Evolutionary conservation across 2,797 vertebrate species (phyloP).

Genomic region (Microcaecilia unicolor): DNA sequence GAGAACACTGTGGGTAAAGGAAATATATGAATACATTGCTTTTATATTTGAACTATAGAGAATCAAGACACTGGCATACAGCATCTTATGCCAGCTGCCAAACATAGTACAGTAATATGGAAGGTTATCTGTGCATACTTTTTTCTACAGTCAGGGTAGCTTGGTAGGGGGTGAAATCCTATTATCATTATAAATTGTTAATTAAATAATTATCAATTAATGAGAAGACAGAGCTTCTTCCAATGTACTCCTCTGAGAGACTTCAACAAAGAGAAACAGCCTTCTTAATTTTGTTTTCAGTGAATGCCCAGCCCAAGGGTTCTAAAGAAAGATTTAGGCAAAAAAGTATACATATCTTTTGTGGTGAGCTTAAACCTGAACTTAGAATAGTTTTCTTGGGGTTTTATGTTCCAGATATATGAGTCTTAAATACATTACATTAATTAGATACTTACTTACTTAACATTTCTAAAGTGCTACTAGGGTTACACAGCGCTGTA

Average conservation of each 20-base stretch:
- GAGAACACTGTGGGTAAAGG: constrained; percentile 36
- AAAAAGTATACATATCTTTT: constrained; percentile 14
- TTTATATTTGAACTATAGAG: constrained; percentile 37
- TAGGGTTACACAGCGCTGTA: no score
- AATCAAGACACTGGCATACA: constrained; percentile 33
- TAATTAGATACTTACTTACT: no score
- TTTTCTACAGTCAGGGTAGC: constrained; percentile 48
- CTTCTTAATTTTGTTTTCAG: constrained; percentile 46
- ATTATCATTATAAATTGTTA: constrained; percentile 71
- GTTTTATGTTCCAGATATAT: constrained; percentile 37
- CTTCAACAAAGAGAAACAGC: constrained; percentile 56
- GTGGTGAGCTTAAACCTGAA: constrained; percentile 42
- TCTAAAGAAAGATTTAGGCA: constrained; percentile 39
- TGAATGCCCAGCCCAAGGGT: constrained; percentile 46
- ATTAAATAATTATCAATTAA: constrained; percentile 77
- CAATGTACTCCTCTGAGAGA: constrained; percentile 55
- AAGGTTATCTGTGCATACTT: constrained; percentile 45
- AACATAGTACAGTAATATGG: constrained; percentile 31
- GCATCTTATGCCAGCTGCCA: constrained; percentile 28
- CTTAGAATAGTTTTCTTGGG: constrained; percentile 32
- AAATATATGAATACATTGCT: constrained; percentile 29
- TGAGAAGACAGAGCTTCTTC: constrained; percentile 63
- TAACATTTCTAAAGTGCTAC: no score
- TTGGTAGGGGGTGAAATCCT: constrained; percentile 60
- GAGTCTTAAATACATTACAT: constrained; percentile 47